phyloP scores from a whole-genome alignment of 2,888 invertebrate species.

The Ecliptopera silaceata region DNA sequence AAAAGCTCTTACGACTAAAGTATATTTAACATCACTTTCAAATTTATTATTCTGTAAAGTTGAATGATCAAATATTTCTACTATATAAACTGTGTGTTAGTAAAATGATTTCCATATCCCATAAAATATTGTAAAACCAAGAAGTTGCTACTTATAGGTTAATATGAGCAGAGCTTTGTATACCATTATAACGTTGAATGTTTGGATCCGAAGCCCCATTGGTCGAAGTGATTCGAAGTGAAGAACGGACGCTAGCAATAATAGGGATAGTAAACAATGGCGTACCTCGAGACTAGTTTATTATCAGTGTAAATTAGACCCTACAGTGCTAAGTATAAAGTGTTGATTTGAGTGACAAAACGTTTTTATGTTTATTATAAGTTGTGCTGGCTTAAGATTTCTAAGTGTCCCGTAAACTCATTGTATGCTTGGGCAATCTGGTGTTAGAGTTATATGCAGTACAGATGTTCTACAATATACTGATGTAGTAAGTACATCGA shows the following conservation, averaged over 20 bases:
- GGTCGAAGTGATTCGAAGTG: constrained; percentile 24
- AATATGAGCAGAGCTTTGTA: neutral
- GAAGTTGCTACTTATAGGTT: neutral
- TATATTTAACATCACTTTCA: neutral
- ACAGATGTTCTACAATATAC: constrained; percentile 8
- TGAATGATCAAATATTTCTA: too few relatives aligned
- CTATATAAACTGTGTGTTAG: neutral
- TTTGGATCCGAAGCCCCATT: constrained; percentile 16
- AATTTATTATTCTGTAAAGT: neutral
- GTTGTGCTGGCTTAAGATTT: constrained; percentile 44
- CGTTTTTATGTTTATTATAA: constrained; percentile 46
- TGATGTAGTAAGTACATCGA: constrained; percentile 2
- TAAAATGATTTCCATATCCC: neutral
- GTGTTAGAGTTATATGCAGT: neutral
- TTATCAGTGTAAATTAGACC: constrained; percentile 46
- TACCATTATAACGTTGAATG: neutral
- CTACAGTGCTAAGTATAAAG: constrained; percentile 61
- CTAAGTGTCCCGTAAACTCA: constrained; percentile 30
- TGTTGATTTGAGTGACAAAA: constrained; percentile 57
- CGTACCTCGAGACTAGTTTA: constrained; percentile 27
- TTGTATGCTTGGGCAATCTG: constrained; percentile 32
- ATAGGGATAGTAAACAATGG: constrained; percentile 34
- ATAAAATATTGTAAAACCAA: neutral
- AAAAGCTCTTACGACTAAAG: too few relatives aligned
- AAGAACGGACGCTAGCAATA: constrained; percentile 39